Percentiles rank a stretch among this genome's conserved stretches.
Conservation (phyloP, 2,888 invertebrate genomes). For the Polylopha cassiicola region DNA sequence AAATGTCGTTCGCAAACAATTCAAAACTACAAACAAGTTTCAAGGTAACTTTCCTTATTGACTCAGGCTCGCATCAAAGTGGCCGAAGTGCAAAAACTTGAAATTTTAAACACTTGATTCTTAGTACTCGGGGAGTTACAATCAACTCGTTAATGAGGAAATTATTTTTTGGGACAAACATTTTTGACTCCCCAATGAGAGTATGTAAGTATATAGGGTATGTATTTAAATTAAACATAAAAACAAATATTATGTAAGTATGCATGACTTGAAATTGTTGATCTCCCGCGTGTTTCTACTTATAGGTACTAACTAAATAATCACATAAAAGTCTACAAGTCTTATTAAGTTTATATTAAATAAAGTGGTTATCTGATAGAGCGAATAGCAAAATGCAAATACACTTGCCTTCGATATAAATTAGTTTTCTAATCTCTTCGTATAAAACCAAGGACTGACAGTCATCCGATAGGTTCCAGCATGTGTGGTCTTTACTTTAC, state of each 20-base stretch:
- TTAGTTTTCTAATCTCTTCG: slow-evolving; percentile 21
- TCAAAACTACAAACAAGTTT: slow-evolving; percentile 11
- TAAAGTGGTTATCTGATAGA: slow-evolving; percentile 15
- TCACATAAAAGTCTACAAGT: no score
- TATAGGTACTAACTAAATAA: no score
- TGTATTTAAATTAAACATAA: neutral
- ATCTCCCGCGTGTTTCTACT: no score
- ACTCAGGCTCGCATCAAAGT: slow-evolving; percentile 4
- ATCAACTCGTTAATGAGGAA: no score
- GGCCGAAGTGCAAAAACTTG: slow-evolving; percentile 7
- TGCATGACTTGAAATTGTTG: no score
- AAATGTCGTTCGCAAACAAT: slow-evolving; percentile 8
- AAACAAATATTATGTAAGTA: no score
- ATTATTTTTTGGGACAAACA: no score
- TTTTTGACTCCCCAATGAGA: no score
- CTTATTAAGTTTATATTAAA: no score
- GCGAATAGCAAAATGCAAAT: slow-evolving; percentile 7
- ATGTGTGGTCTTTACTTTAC: slow-evolving; percentile 27
- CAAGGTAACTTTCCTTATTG: slow-evolving; percentile 15
- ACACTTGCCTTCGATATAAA: slow-evolving; percentile 13
- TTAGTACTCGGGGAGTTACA: no score
- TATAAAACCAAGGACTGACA: slow-evolving; percentile 15
- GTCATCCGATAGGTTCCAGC: slow-evolving; percentile 22
- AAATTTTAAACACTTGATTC: slow-evolving; percentile 2
- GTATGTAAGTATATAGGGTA: neutral